A percentile compares a stretch with the other conserved stretches of the same genome.
These are phyloP conservation scores for Enteromius afrohamiltoni DNA, from an alignment of 2,797 vertebrate genomes.

Conservation along the genomic window DNA sequence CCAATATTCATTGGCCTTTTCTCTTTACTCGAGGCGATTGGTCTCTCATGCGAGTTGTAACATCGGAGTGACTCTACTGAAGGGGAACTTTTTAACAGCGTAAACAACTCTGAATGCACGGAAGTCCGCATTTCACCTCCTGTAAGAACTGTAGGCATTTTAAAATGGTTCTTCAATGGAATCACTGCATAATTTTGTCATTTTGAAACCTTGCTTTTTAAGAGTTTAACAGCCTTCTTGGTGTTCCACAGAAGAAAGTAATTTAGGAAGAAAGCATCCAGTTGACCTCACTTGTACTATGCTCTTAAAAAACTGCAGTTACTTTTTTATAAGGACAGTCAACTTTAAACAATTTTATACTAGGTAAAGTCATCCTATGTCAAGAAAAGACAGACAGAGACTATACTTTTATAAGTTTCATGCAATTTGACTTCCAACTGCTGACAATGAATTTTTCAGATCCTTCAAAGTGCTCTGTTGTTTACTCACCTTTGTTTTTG, in stretches of 20 bases:
- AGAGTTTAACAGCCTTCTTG: neutral
- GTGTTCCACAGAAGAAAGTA: neutral
- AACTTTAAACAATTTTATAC: neutral
- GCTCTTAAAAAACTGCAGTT: neutral
- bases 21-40: too few relatives aligned
- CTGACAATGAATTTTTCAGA: constrained; percentile 28
- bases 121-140: too few relatives aligned
- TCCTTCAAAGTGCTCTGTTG: constrained; percentile 53
- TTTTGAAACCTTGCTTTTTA: too few relatives aligned
- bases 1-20: too few relatives aligned
- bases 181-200: too few relatives aligned
- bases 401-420: constrained; percentile 25
- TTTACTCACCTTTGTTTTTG: constrained; percentile 46
- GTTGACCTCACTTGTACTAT: constrained; percentile 2
- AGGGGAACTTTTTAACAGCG: too few relatives aligned
- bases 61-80: too few relatives aligned
- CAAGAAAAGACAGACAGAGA: constrained; percentile 29
- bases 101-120: too few relatives aligned
- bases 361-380: constrained; percentile 12
- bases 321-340: neutral
- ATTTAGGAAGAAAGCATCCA: neutral
- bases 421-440: constrained; percentile 23
- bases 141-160: too few relatives aligned
- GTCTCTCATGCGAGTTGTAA: too few relatives aligned
- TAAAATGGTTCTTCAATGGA: too few relatives aligned